phyloP scores from a whole-genome alignment of 2,888 invertebrate species.

The Aquatica leii region DNA sequence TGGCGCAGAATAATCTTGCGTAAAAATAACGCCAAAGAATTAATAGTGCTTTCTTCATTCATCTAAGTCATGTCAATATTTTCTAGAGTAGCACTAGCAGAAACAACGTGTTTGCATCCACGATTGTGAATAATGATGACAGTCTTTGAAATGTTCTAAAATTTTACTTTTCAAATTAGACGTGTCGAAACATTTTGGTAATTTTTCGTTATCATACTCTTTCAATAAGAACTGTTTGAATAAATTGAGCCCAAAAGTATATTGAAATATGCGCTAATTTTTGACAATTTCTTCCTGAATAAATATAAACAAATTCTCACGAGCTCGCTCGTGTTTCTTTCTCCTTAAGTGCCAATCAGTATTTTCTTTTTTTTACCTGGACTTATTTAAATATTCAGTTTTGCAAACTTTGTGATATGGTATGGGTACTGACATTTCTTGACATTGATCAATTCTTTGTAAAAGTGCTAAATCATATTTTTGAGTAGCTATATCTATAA shows the following conservation, averaged over 20 bases:
- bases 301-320: constrained; percentile 36
- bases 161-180: constrained; percentile 34
- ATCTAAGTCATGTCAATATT: constrained; percentile 35
- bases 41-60: constrained; percentile 32
- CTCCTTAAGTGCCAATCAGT: constrained; percentile 38
- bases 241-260: constrained; percentile 34
- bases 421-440: constrained; percentile 33
- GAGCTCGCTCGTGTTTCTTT: constrained; percentile 39
- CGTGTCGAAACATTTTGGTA: constrained; percentile 38
- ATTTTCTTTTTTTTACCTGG: constrained; percentile 38
- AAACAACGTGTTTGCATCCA: constrained; percentile 36
- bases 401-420: constrained; percentile 34
- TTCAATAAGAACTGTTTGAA: constrained; percentile 37
- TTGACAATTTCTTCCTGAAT: constrained; percentile 33
- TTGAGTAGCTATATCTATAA: constrained; percentile 18
- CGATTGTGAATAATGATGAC: too few species aligned
- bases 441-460: constrained; percentile 31
- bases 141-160: constrained; percentile 29
- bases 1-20: constrained; percentile 14
- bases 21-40: constrained; percentile 27
- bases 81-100: constrained; percentile 36
- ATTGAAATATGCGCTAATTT: constrained; percentile 40
- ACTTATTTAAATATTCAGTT: constrained; percentile 36
- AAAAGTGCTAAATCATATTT: constrained; percentile 24
- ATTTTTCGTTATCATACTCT: constrained; percentile 36